A percentile compares a stretch with the other conserved stretches of the same genome.
Evolutionary conservation across 2,888 invertebrate species (phyloP).

Genomic region (Drosophila phalerata): DNA sequence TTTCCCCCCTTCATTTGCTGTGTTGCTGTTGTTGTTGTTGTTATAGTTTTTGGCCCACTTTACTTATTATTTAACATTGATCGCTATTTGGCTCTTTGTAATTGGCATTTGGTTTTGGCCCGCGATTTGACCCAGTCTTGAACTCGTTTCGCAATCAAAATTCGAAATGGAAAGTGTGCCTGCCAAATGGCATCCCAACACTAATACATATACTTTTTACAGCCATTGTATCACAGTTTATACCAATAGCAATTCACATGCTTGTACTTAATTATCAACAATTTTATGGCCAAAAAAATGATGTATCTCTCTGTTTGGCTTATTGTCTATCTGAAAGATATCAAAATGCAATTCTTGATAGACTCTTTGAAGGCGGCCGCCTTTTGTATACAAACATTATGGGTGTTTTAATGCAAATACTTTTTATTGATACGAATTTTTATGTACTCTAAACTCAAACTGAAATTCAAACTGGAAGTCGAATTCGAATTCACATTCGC

Average conservation of each 20-base stretch:
- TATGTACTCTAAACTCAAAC: background rate
- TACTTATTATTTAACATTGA: constrained; percentile 76
- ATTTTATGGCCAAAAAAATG: constrained; percentile 64
- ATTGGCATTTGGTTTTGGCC: constrained; percentile 62
- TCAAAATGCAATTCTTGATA: constrained; percentile 61
- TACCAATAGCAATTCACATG: background rate
- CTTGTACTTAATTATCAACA: constrained; percentile 50
- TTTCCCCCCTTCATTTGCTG: background rate
- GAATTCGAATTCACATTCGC: background rate
- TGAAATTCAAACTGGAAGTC: background rate
- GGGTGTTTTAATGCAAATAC: constrained; percentile 29
- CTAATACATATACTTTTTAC: constrained; percentile 19
- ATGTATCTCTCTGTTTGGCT: constrained; percentile 21
- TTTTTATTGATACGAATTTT: constrained; percentile 10
- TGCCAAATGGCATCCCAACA: constrained; percentile 44
- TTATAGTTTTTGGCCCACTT: constrained; percentile 70
- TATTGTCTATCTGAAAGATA: constrained; percentile 16
- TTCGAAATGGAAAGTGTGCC: constrained; percentile 71
- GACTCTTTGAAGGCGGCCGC: constrained; percentile 72
- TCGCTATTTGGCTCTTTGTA: constrained; percentile 60
- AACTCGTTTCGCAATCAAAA: constrained; percentile 61
- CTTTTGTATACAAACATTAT: constrained; percentile 29
- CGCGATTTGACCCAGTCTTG: constrained; percentile 70
- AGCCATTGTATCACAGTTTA: background rate
- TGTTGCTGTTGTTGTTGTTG: constrained; percentile 42